Conservation (phyloP, 2,113 vertebrate species). For the Callospermophilus lateralis region DNA sequence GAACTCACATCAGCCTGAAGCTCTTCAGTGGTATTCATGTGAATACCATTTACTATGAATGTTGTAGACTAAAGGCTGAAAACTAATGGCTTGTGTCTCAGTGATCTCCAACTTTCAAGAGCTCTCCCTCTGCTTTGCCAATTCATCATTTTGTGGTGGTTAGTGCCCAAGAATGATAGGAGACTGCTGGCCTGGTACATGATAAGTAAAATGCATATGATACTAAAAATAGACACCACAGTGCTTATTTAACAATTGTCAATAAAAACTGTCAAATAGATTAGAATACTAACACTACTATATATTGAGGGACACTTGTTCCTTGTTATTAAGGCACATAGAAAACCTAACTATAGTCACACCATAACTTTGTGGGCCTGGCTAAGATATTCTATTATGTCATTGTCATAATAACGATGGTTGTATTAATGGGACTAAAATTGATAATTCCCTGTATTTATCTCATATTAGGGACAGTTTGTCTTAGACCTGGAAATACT, state of each 20-base stretch:
- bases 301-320: neutral
- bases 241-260: slow-evolving; percentile 15
- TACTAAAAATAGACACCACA: neutral
- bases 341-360: neutral
- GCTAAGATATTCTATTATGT: neutral
- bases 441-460: neutral
- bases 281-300: neutral
- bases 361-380: neutral
- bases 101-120: neutral
- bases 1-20: neutral
- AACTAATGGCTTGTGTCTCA: neutral
- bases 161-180: neutral
- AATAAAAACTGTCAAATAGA: neutral
- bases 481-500: neutral
- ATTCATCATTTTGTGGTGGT: neutral
- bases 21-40: neutral
- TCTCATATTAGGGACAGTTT: neutral
- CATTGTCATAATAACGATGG: neutral
- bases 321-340: neutral
- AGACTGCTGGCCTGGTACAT: neutral
- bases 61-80: neutral
- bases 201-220: neutral
- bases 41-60: neutral
- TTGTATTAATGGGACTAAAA: neutral
- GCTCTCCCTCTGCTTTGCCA: neutral